Conservation (phyloP, 2,797 vertebrate genomes). For the Carcharodon carcharias region DNA sequence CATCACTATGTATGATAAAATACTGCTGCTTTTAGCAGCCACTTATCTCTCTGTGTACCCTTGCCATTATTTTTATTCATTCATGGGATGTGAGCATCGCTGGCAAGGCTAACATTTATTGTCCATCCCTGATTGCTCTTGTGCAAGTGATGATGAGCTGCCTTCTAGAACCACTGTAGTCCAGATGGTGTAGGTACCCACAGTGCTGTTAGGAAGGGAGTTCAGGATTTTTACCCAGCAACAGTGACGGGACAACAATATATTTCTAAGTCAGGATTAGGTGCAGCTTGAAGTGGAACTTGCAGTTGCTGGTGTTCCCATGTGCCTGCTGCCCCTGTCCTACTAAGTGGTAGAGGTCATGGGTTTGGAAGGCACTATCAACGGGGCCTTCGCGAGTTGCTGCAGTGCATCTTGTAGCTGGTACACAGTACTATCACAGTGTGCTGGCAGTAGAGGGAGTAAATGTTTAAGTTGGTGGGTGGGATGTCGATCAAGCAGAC, state of each 20-base stretch:
- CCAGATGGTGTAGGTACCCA: not conserved
- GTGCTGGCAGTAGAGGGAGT: too few species aligned
- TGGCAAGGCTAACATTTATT: not conserved
- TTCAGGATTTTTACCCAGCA: not conserved
- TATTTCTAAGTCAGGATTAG: not conserved
- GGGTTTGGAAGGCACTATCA: too few species aligned
- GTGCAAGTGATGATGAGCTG: not conserved
- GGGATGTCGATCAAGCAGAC: not conserved
- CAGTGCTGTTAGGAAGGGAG: not conserved
- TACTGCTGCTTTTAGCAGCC: not conserved
- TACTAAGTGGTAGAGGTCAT: not conserved
- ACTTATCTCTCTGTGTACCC: not conserved
- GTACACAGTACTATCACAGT: not conserved
- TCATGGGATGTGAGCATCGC: not conserved
- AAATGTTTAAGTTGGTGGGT: too few species aligned
- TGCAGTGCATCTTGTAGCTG: not conserved
- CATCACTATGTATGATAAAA: not conserved
- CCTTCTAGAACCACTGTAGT: not conserved
- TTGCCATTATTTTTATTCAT: not conserved
- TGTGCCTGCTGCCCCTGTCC: not conserved
- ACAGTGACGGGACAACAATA: not conserved
- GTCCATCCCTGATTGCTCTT: not conserved
- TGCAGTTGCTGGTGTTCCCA: not conserved
- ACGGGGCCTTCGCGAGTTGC: not conserved
- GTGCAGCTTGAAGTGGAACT: not conserved